Evolutionary conservation across 92 coral and sea anemone species (phyloP), one percentile per base, ranked within the genome.

Genomic region (Porites cylindrica): DNA sequence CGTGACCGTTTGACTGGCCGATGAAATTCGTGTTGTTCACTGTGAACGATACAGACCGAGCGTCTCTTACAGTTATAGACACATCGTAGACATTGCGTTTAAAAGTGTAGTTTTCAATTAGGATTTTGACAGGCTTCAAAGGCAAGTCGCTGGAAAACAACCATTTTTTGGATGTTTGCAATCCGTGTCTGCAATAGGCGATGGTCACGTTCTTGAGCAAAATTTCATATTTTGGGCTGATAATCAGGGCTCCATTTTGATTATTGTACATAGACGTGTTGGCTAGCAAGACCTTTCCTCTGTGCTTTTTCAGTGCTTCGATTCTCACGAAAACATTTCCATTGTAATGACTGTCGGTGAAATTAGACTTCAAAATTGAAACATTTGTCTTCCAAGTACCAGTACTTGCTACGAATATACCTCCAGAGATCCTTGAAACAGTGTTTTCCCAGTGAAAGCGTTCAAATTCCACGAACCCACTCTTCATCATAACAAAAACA

Each of bases 171-270:
- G 74, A 73, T 52, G 75, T 51, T 52, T 13, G 64, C 2, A 83
- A 47, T 47, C 75, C 89, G 73, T 54, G 58, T 47, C n/a, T 77
- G 47, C 82, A 77, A 2, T 59, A 77, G 4, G 60, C 82, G 17
- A 68, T 60, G 7, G 84, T 85, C 3, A 76, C 83, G 50, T 85
- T 85, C 38, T 3, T 1, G 8, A 85, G 77, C 6, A 12, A 51
- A 50, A 85, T 77, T n/a, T 19, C 29, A 26, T 67, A 85, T 78
- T 76, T 76, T 2, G 83, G 83, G 43, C 70, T 78, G 12, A 85
- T 66, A 1, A 56, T 60, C 32, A 85, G 51, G 5, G 82, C 83
- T 10, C 76, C 17, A 0, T 85, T 62, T n/a, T 54, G 66, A 20
- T 29, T 78, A 23, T 77, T 53, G 17, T 16, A n/a, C 83, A 85